A percentile compares a stretch with the other conserved stretches of the same genome.
Evolutionary conservation across 1,140 invertebrate genomes (phyloP).

Genomic region (Halyomorpha halys): DNA sequence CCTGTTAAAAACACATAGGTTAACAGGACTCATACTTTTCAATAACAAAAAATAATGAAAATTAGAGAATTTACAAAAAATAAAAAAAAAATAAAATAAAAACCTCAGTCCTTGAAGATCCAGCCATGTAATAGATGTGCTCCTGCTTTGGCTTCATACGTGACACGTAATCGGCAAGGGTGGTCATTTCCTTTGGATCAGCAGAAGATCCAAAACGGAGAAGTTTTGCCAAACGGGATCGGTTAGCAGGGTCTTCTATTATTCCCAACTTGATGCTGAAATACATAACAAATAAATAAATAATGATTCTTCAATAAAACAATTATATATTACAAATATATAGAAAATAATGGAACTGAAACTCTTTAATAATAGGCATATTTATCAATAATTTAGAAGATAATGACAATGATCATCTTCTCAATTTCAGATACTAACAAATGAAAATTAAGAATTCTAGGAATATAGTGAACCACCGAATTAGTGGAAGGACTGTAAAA

Average conservation of each 20-base stretch:
- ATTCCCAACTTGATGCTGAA: slow-evolving; percentile 85
- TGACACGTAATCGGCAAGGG: slow-evolving; percentile 79
- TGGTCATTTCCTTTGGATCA: slow-evolving; percentile 49
- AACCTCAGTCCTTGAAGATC: slow-evolving; percentile 70
- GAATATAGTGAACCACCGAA: no score
- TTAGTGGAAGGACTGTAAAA: no score
- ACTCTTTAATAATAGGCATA: no score
- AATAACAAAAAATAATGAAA: no score
- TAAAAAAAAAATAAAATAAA: slow-evolving; percentile 18
- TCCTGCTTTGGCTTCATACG: slow-evolving; percentile 98
- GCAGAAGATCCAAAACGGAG: slow-evolving; percentile 56
- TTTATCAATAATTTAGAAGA: no score
- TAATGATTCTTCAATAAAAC: neutral
- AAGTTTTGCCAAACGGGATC: slow-evolving; percentile 88
- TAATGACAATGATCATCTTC: no score
- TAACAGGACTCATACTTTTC: no score
- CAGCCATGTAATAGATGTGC: slow-evolving; percentile 94
- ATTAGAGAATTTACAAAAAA: neutral
- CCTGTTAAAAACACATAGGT: slow-evolving; percentile 36
- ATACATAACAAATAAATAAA: slow-evolving; percentile 24
- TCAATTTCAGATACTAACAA: no score
- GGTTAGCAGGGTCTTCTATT: slow-evolving; percentile 95
- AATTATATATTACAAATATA: no score
- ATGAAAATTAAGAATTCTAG: no score
- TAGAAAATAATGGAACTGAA: no score